Conservation (phyloP, 2,797 vertebrate species). For the Gouania willdenowi region DNA sequence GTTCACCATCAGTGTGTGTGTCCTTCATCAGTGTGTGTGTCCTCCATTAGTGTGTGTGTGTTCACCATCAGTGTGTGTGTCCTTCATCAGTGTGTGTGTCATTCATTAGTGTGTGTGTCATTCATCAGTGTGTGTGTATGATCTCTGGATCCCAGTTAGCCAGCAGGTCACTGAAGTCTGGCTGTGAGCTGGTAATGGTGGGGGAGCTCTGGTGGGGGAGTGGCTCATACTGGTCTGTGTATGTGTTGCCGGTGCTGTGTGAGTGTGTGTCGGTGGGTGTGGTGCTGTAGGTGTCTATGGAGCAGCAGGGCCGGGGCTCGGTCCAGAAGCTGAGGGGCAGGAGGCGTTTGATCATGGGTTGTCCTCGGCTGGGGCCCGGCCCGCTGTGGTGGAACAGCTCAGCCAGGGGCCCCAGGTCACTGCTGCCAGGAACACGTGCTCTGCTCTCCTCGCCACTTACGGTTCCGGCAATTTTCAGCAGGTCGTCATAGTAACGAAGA, state of each 20-base stretch:
- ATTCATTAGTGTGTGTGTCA: conserved; percentile 44
- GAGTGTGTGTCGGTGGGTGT: conserved; percentile 16
- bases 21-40: too few species aligned
- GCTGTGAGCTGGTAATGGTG: conserved; percentile 43
- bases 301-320: conserved; percentile 73
- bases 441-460: conserved; percentile 47
- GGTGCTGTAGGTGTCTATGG: conserved; percentile 15
- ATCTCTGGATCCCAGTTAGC: conserved; percentile 86
- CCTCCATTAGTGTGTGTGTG: too few species aligned
- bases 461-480: conserved; percentile 59
- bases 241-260: neutral
- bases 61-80: too few species aligned
- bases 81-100: conserved; percentile 11
- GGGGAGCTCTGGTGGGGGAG: conserved; percentile 32
- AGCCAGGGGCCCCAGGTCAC: conserved; percentile 82
- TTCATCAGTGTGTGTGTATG: conserved; percentile 73
- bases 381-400: conserved; percentile 85
- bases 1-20: too few species aligned
- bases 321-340: conserved; percentile 93
- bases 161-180: conserved; percentile 90
- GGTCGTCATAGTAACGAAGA: conserved; percentile 77
- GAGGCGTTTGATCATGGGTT: conserved; percentile 86
- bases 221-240: conserved; percentile 21
- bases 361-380: conserved; percentile 72
- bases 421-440: conserved; percentile 1